A percentile compares a stretch with the other conserved stretches of the same genome.
These are phyloP conservation scores for Heliocidaris tuberculata DNA, from an alignment of 35 echinoderm and acorn worm species.

Conservation along the genomic window DNA sequence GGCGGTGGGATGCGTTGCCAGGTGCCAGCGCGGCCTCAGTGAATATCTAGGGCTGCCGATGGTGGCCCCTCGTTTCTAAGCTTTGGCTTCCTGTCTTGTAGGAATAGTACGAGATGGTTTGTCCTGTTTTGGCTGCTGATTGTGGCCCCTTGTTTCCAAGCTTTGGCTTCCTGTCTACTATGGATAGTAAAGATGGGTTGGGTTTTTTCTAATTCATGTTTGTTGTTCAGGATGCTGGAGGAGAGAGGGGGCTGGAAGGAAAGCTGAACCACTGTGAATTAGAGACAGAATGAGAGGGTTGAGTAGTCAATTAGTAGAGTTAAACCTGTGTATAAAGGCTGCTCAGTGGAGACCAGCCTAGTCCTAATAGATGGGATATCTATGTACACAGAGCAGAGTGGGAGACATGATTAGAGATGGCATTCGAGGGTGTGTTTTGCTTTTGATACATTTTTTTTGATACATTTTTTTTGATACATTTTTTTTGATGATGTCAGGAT, in stretches of 20 bases:
- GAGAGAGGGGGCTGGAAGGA: background rate
- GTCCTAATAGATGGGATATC: no score
- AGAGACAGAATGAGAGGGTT: no score
- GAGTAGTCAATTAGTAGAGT: no score
- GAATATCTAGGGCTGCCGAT: background rate
- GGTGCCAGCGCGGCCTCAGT: slow-evolving; percentile 22
- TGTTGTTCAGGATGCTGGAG: background rate
- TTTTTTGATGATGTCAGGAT: no score
- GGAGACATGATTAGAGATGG: no score
- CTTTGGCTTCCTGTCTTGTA: background rate
- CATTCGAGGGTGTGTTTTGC: no score
- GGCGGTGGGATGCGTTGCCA: slow-evolving; percentile 28
- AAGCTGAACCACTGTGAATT: no score
- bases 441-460: no score
- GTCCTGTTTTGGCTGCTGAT: background rate
- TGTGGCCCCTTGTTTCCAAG: background rate
- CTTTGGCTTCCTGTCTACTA: background rate
- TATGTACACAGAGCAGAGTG: no score
- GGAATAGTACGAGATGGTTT: background rate
- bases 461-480: no score
- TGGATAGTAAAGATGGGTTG: background rate
- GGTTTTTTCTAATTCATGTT: background rate
- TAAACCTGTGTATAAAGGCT: no score
- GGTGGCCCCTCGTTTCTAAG: background rate
- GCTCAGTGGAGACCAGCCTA: no score